Evolutionary conservation across 2,113 vertebrate species (phyloP).

Genomic region (Euleptes europaea): DNA sequence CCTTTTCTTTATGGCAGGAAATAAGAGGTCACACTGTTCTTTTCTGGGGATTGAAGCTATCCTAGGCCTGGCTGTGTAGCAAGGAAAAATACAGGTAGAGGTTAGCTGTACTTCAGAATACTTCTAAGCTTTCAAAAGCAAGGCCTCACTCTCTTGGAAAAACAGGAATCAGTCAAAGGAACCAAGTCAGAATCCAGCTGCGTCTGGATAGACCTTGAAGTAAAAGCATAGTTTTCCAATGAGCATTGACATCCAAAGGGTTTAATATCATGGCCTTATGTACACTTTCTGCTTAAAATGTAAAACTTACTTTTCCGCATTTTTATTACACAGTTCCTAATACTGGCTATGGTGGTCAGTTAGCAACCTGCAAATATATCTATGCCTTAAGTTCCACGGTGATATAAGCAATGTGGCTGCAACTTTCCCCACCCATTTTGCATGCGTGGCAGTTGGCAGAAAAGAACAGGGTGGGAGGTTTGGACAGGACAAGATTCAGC

Average conservation of each 20-base stretch:
- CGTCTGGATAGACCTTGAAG: conserved; percentile 18
- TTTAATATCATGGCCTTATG: background rate
- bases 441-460: no score
- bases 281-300: background rate
- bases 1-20: conserved; percentile 11
- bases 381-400: no score
- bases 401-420: no score
- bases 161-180: conserved; percentile 21
- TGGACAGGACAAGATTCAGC: no score
- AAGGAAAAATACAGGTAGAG: background rate
- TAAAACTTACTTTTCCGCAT: background rate
- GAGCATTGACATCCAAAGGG: background rate
- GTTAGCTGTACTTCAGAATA: background rate
- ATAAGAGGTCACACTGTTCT: background rate
- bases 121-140: conserved; percentile 32
- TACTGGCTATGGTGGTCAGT: no score
- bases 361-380: no score
- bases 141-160: background rate
- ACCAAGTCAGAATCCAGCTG: background rate
- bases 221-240: background rate
- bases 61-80: background rate
- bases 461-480: no score
- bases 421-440: no score
- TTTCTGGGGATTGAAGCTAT: background rate
- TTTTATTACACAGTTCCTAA: no score